Base-by-base conservation (phyloP, 2,888 invertebrate species). In the Lampropteryx suffumata region DNA sequence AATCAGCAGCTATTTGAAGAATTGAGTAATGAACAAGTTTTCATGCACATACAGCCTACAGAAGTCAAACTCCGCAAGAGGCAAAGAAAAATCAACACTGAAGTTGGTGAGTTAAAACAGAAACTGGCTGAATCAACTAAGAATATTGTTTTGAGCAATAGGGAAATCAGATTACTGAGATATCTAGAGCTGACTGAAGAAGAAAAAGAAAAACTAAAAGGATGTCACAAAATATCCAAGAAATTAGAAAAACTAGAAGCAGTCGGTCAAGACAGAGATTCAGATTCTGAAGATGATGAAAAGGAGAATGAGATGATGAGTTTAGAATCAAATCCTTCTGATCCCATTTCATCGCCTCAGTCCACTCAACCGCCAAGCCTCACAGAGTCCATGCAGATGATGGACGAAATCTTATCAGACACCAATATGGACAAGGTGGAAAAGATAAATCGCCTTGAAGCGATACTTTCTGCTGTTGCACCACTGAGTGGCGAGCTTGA, bases 181-280 rank as follows among this genome's bases (percentile, higher is more conserved):
- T 97, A 97, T 84, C 93, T 98, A 80, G 97, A 97, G 70, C 92
- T 98, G 42, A 97, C 97, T 11, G 97, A 97, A 66, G 97, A 97
- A 60, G 97, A 98, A 73, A 97, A 97, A 70, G 97, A 97, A 65
- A 97, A 97, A 76, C 86, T 98, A 11, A 97, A 97, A 79, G 96
- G 96, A 28, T 96, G 95, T 42, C 95, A 97, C 71, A 98, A 98
- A 88, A 97, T 98, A 55, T 97, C 97, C 0, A 96, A 95, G 71
- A 98, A 98, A 77, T 84, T 98, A 54, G 97, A 98, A 73, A 97
- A 98, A 83, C 91, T 98, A 57, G 97, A 97, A 82, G 95, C 93
- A 59, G 92, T 94, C 60, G 93, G 94, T 10, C 95, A 95, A 68
- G 95, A 95, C 53, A 93, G 92, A 58, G 94, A 95, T 63, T 94